Evolutionary conservation across 1,140 invertebrate genomes (phyloP).

Genomic region (Brachionus sp.): DNA sequence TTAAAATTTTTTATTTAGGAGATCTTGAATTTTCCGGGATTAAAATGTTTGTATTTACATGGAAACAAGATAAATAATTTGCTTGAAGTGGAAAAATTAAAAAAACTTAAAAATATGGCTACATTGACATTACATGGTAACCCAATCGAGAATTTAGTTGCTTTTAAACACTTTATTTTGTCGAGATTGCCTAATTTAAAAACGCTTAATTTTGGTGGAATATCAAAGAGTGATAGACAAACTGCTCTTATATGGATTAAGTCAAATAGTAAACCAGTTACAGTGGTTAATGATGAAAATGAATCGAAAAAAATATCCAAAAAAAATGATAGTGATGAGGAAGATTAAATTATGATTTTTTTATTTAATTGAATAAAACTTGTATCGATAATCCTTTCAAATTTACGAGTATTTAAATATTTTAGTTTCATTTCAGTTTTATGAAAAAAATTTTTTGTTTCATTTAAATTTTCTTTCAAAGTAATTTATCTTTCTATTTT

Average conservation of each 20-base stretch:
- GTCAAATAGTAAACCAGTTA: slow-evolving; percentile 37
- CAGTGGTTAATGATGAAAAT: slow-evolving; percentile 1
- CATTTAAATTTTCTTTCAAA: too few species aligned
- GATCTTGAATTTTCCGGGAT: slow-evolving; percentile 2
- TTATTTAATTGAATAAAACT: too few species aligned
- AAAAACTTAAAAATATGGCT: not conserved
- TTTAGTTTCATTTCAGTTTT: too few species aligned
- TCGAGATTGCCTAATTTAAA: slow-evolving; percentile 4
- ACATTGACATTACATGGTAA: slow-evolving; percentile 23
- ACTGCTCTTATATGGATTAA: slow-evolving; percentile 25
- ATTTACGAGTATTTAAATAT: too few species aligned
- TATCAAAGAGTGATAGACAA: slow-evolving; percentile 25
- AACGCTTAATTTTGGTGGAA: slow-evolving; percentile 24
- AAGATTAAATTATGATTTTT: not conserved
- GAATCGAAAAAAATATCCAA: not conserved
- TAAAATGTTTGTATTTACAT: slow-evolving; percentile 39
- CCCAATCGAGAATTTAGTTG: slow-evolving; percentile 35
- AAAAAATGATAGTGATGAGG: slow-evolving; percentile 23
- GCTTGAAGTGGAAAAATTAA: slow-evolving; percentile 12
- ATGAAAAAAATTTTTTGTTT: too few species aligned
- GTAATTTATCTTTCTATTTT: too few species aligned
- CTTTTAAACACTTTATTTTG: slow-evolving; percentile 23
- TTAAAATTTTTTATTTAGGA: not conserved
- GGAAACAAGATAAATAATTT: slow-evolving; percentile 34
- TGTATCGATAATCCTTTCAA: too few species aligned